A percentile compares a stretch with the other conserved stretches of the same genome.
These are phyloP conservation scores for Erynnis tages DNA, from an alignment of 2,888 invertebrate genomes.

Conservation along the genomic window DNA sequence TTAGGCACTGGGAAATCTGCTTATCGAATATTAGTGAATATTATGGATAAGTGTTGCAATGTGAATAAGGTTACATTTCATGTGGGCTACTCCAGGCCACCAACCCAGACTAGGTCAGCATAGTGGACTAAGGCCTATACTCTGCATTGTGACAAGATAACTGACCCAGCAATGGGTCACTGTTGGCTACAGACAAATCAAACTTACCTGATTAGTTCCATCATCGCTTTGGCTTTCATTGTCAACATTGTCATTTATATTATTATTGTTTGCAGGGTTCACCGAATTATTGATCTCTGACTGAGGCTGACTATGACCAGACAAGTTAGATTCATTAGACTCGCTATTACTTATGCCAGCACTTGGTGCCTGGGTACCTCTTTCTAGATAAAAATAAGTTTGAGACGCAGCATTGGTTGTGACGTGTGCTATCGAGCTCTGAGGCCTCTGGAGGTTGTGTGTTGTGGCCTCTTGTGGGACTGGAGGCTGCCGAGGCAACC, in stretches of 20 bases:
- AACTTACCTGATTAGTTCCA: slow-evolving; percentile 64
- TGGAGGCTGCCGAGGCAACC: slow-evolving; percentile 67
- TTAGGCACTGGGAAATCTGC: no score
- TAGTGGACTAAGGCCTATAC: no score
- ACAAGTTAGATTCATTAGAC: slow-evolving; percentile 59
- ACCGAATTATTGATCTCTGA: slow-evolving; percentile 68
- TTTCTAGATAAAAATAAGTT: slow-evolving; percentile 63
- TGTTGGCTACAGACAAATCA: not conserved
- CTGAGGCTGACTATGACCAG: slow-evolving; percentile 54
- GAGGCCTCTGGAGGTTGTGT: slow-evolving; percentile 60
- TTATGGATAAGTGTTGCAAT: no score
- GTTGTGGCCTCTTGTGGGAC: slow-evolving; percentile 60
- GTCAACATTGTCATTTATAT: slow-evolving; percentile 69
- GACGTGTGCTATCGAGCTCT: slow-evolving; percentile 70
- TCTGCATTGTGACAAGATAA: no score
- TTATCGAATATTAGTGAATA: no score
- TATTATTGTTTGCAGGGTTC: slow-evolving; percentile 72
- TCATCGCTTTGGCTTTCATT: slow-evolving; percentile 76
- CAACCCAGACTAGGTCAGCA: no score
- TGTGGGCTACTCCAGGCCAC: no score
- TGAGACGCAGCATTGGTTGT: slow-evolving; percentile 55
- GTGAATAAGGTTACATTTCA: no score
- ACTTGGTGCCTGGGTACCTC: slow-evolving; percentile 47
- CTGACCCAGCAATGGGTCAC: no score
- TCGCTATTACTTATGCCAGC: slow-evolving; percentile 53